Evolutionary conservation across 2,113 vertebrate genomes (phyloP), one percentile per base, ranked within the genome.

Genomic region (Zeus faber): DNA sequence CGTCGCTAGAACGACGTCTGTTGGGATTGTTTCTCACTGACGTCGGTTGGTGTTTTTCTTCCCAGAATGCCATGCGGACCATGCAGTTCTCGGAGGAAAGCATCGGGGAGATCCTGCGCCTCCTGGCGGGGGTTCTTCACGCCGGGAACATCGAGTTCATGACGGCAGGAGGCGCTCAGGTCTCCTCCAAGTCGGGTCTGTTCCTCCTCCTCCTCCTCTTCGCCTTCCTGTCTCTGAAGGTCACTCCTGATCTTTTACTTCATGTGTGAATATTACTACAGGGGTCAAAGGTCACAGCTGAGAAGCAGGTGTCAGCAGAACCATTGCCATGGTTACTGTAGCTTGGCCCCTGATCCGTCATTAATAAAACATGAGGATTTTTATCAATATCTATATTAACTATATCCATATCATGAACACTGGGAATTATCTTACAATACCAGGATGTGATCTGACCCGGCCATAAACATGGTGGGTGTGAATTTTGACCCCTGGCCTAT

Each of bases 101-200:
- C 59, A 92, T 95, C 13, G 78, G 33, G 25, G 94, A 98, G 67
- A 81, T 97, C 66, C 69, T 98, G 75, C 88, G 93, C 61, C 86
- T 99, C 50, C 90, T 99, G 49, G 91, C 95, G 11, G 95, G 93
- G 18, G 87, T 99, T 63, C 87, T 99, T 11, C 95, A 98, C 48
- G 65, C 94, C 0, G 97, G 97, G 39, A 98, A 99, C 22, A 79
- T 99, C 11, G 92, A 97, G 56, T 99, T 99, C 49, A 90, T 96
- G 81, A 99, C 94, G 22, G 97, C 97, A 13, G 96, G 97, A 0
- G 96, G 97, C 39, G 96, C 97, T 0, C 96, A 98, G 20, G 88
- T 99, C 46, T 92, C 93, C 65, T 95, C 93, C 73, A 98, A 98
- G 83, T 88, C 93, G 81, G 96, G 97, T 98, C 62, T 2, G 4